Percentiles rank a stretch among this genome's conserved stretches.
phyloP scores from a whole-genome alignment of 2,797 vertebrate genomes.

The Hoplostethus mediterraneus region DNA sequence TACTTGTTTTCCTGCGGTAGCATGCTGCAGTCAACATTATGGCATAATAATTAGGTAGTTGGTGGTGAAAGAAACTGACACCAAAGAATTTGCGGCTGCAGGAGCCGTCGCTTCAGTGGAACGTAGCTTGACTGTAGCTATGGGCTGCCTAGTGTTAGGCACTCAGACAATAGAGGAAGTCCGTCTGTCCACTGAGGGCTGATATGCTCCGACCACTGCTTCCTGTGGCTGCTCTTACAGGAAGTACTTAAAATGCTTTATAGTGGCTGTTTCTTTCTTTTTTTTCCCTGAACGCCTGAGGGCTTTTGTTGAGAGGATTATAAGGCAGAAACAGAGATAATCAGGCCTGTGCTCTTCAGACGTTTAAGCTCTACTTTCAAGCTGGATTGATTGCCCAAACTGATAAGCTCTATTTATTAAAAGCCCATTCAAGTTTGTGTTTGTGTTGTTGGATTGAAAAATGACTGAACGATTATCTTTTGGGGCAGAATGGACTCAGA shows the following conservation, averaged over 20 bases:
- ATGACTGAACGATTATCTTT: too few relatives aligned
- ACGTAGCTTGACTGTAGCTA: conserved; percentile 24
- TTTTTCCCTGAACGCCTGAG: background rate
- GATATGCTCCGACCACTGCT: conserved; percentile 32
- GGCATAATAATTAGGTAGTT: conserved; percentile 1
- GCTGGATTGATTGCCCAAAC: background rate
- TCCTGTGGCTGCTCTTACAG: conserved; percentile 34
- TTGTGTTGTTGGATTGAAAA: background rate
- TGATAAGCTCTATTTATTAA: background rate
- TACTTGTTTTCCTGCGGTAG: background rate
- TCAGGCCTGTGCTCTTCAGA: background rate
- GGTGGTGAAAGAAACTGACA: background rate
- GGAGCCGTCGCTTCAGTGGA: conserved; percentile 27
- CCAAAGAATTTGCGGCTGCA: conserved; percentile 28
- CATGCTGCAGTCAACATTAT: conserved; percentile 7
- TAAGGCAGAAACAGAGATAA: conserved; percentile 6
- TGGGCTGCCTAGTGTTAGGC: conserved; percentile 21
- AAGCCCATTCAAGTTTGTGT: background rate
- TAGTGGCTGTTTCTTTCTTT: conserved; percentile 4
- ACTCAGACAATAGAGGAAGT: conserved; percentile 55
- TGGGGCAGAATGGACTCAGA: too few relatives aligned
- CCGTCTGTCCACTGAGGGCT: conserved; percentile 34
- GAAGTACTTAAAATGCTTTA: conserved; percentile 46
- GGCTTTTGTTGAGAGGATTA: conserved; percentile 9
- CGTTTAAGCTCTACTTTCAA: background rate